Percentiles rank a stretch among this genome's conserved stretches.
These are phyloP conservation scores for Erinaceus europaeus DNA, from an alignment of 2,113 vertebrate genomes.

Conservation along the genomic window DNA sequence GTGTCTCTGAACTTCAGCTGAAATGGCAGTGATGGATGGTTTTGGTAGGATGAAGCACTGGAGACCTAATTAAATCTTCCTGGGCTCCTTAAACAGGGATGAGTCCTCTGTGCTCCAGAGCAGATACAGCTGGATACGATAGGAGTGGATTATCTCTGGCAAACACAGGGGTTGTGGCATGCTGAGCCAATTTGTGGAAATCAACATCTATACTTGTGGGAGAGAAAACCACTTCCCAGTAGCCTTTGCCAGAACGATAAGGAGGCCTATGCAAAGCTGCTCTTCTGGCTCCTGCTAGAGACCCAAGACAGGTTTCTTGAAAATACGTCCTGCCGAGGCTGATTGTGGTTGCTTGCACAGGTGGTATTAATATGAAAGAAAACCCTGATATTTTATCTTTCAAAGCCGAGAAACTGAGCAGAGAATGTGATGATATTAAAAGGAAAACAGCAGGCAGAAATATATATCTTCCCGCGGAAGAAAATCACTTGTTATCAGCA, in stretches of 20 bases:
- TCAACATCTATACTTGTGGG: slow-evolving; percentile 23
- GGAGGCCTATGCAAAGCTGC: background rate
- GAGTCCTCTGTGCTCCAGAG: background rate
- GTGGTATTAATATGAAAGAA: background rate
- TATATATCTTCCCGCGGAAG: background rate
- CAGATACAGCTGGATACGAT: background rate
- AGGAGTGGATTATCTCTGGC: background rate
- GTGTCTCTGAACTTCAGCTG: background rate
- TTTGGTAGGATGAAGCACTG: background rate
- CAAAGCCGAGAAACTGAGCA: background rate
- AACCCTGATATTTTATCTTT: slow-evolving; percentile 4
- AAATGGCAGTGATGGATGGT: background rate
- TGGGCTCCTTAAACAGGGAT: too few species aligned
- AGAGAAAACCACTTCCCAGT: background rate
- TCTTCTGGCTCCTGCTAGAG: background rate
- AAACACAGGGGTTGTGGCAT: background rate
- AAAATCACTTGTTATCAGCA: slow-evolving; percentile 1
- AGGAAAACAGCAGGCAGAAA: slow-evolving; percentile 30
- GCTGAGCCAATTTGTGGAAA: slow-evolving; percentile 7
- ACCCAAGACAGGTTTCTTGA: background rate
- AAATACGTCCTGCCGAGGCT: background rate
- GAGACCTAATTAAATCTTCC: too few species aligned
- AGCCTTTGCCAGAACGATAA: background rate
- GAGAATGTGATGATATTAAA: background rate
- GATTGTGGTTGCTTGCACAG: background rate